Evolutionary conservation across 64 coral and sea anemone genomes (phyloP).

Genomic region (Anthopleura sola): DNA sequence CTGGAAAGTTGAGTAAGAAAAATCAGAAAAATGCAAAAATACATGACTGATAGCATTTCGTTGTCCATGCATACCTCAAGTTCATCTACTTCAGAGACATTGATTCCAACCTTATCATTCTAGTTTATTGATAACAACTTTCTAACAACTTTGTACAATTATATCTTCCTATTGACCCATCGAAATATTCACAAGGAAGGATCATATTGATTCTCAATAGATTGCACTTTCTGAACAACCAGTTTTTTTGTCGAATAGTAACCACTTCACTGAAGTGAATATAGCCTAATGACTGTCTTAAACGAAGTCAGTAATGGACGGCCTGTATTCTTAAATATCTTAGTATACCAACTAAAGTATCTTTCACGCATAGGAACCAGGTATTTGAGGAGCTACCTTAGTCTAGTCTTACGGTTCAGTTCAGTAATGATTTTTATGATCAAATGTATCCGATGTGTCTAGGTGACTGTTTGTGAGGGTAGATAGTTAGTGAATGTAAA

Average conservation of each 20-base stretch:
- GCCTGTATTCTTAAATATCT: neutral
- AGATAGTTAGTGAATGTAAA: no score
- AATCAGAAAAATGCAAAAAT: neutral
- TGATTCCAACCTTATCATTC: neutral
- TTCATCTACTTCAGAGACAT: neutral
- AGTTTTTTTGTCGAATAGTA: neutral
- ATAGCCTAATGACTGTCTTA: neutral
- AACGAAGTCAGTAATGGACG: neutral
- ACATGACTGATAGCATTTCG: neutral
- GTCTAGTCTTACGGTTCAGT: no score
- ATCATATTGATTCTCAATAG: no score
- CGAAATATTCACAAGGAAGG: no score
- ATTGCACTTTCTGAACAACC: no score
- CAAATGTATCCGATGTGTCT: no score
- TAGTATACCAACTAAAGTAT: neutral
- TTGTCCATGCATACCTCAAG: neutral
- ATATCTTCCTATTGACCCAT: neutral
- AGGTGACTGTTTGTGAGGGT: no score
- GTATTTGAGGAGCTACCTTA: no score
- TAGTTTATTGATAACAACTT: neutral
- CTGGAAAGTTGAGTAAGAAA: no score
- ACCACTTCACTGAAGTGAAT: neutral
- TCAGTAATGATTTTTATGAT: no score
- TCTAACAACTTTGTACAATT: neutral
- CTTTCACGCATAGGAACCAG: no score